Evolutionary conservation across 1,140 invertebrate genomes (phyloP).

Genomic region (Brachionus angularis): DNA sequence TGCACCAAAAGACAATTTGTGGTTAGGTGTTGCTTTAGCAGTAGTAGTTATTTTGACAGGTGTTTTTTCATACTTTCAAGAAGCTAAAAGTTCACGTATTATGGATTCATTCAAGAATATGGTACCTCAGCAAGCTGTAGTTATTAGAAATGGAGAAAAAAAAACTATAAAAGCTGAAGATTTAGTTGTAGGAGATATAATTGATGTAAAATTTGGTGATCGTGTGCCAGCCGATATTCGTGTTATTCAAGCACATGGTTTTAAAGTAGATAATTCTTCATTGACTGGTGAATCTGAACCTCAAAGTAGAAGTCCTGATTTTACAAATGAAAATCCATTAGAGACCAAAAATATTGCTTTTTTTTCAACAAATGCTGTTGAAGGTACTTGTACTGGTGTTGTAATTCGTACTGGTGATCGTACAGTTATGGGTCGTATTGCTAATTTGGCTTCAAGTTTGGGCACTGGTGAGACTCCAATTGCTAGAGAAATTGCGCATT

Average conservation of each 20-base stretch:
- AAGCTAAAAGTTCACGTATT: conserved; percentile 66
- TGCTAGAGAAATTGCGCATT: conserved; percentile 95
- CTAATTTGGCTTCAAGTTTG: conserved; percentile 81
- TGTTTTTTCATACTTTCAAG: conserved; percentile 59
- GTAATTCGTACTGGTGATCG: conserved; percentile 95
- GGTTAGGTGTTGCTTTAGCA: conserved; percentile 56
- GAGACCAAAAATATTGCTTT: conserved; percentile 70
- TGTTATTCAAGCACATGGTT: conserved; percentile 66
- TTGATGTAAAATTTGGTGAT: conserved; percentile 76
- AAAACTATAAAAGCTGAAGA: conserved; percentile 68
- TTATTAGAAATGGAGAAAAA: conserved; percentile 87
- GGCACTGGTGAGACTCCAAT: conserved; percentile 95
- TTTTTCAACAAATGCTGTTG: conserved; percentile 68
- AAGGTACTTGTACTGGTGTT: conserved; percentile 79
- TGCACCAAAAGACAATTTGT: conserved; percentile 77
- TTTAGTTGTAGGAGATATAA: conserved; percentile 73
- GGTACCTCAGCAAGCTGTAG: conserved; percentile 74
- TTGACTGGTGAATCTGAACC: conserved; percentile 72
- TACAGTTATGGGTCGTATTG: conserved; percentile 98
- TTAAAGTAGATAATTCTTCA: conserved; percentile 70
- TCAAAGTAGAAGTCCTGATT: conserved; percentile 63
- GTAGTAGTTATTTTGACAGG: conserved; percentile 58
- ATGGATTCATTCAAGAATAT: conserved; percentile 68
- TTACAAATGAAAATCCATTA: conserved; percentile 66
- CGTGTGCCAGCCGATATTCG: conserved; percentile 79